Percentiles rank a stretch among this genome's conserved stretches.
Conservation (phyloP, 2,113 vertebrate genomes). For the Amblyornis subalaris region DNA sequence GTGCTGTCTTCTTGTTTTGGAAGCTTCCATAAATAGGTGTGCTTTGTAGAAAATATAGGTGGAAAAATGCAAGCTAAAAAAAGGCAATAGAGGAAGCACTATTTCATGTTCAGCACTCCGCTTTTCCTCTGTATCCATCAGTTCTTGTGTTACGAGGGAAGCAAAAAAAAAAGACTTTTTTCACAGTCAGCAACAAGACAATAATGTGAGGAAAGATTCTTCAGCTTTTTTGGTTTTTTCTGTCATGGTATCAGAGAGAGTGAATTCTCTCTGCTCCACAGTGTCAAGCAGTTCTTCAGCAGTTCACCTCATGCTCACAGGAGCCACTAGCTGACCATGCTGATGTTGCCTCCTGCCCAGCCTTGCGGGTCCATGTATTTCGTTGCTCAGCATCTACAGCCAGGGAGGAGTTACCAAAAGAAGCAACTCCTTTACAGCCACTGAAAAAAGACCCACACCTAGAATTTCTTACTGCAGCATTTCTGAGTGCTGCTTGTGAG, state of each 20-base stretch:
- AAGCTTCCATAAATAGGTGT: background rate
- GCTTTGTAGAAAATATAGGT: background rate
- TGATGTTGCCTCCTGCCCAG: background rate
- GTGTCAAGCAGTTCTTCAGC: background rate
- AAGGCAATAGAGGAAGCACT: background rate
- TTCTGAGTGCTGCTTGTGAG: background rate
- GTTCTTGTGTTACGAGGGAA: background rate
- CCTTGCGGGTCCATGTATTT: accelerated
- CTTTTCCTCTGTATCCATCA: background rate
- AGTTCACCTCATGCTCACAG: background rate
- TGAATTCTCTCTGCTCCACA: background rate
- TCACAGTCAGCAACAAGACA: background rate
- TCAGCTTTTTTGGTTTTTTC: background rate
- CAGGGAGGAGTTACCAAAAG: background rate
- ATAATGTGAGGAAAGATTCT: background rate
- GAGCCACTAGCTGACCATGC: accelerated
- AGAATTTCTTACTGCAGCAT: background rate
- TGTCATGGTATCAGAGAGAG: background rate
- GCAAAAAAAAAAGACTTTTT: background rate
- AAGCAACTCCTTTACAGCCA: background rate
- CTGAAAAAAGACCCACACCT: background rate
- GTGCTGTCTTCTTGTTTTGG: background rate
- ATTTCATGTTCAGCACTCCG: background rate
- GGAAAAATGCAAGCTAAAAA: background rate
- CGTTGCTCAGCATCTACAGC: background rate